Percentiles rank a stretch among this genome's conserved stretches.
These are phyloP conservation scores for Olivierus martensii DNA, from an alignment of 1,140 invertebrate genomes.

Conservation along the genomic window DNA sequence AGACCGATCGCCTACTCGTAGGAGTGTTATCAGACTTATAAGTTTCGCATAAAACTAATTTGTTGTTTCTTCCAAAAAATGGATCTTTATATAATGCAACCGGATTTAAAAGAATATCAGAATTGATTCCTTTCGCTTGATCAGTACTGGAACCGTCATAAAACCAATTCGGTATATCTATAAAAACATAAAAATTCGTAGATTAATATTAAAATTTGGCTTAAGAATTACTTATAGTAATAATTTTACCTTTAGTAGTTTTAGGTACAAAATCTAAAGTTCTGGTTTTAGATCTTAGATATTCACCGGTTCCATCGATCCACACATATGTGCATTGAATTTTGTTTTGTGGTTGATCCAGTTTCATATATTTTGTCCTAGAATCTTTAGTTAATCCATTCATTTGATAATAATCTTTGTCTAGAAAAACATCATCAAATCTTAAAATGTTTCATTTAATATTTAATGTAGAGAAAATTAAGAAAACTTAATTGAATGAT, in stretches of 20 bases:
- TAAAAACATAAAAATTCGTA: background rate
- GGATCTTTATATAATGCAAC: slow-evolving; percentile 85
- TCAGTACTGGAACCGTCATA: slow-evolving; percentile 70
- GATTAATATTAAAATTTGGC: too few relatives aligned
- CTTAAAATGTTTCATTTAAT: too few relatives aligned
- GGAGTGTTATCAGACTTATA: too few relatives aligned
- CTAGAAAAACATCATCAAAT: too few relatives aligned
- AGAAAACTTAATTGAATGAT: too few relatives aligned
- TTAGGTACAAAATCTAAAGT: slow-evolving; percentile 36
- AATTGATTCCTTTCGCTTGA: slow-evolving; percentile 46
- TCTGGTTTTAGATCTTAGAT: slow-evolving; percentile 70
- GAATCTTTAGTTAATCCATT: background rate
- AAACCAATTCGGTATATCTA: slow-evolving; percentile 86
- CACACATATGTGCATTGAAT: slow-evolving; percentile 82
- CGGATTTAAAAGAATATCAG: slow-evolving; percentile 78
- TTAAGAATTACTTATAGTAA: too few relatives aligned
- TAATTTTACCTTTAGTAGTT: slow-evolving; percentile 2
- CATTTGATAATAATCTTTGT: too few relatives aligned
- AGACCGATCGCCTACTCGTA: too few relatives aligned
- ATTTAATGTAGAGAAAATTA: too few relatives aligned
- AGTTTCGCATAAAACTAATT: slow-evolving; percentile 77
- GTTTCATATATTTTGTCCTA: slow-evolving; percentile 44
- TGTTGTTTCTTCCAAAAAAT: slow-evolving; percentile 67
- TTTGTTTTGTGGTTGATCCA: slow-evolving; percentile 59
- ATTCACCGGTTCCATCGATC: slow-evolving; percentile 88